A percentile compares a stretch with the other conserved stretches of the same genome.
phyloP scores from a whole-genome alignment of 2,113 vertebrate species.

The Tautogolabrus adspersus region DNA sequence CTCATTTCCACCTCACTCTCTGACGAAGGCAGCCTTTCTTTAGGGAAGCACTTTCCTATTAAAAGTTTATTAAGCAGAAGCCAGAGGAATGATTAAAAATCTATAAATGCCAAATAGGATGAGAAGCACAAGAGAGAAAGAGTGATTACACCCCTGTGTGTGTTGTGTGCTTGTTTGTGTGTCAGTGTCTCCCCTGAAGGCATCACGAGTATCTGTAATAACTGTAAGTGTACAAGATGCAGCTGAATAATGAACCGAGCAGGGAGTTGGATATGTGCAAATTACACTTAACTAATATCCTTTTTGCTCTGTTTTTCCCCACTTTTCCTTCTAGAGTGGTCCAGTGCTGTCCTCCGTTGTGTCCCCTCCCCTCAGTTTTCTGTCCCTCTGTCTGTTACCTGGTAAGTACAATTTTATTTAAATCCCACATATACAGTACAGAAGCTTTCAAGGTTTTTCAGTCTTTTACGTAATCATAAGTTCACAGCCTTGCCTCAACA shows the following conservation, averaged over 20 bases:
- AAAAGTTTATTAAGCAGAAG: constrained; percentile 67
- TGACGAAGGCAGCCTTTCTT: constrained; percentile 42
- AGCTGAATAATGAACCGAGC: constrained; percentile 36
- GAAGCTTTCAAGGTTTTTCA: constrained; percentile 32
- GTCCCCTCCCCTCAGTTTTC: constrained; percentile 59
- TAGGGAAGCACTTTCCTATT: constrained; percentile 51
- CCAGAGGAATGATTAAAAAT: constrained; percentile 66
- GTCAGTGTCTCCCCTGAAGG: constrained; percentile 48
- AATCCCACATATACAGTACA: constrained; percentile 23
- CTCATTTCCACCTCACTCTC: constrained; percentile 46
- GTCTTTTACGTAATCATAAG: constrained; percentile 34
- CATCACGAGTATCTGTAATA: constrained; percentile 39
- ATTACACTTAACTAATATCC: constrained; percentile 30
- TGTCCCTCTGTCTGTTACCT: constrained; percentile 57
- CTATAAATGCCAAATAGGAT: constrained; percentile 44
- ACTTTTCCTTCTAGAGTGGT: constrained; percentile 50
- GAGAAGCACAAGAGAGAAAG: background rate
- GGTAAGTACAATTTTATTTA: constrained; percentile 66
- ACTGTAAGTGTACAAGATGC: constrained; percentile 45
- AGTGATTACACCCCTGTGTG: constrained; percentile 40
- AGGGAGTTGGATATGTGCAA: constrained; percentile 16
- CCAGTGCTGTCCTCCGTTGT: constrained; percentile 66
- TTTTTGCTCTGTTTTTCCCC: background rate
- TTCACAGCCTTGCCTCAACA: constrained; percentile 3
- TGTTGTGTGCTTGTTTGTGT: constrained; percentile 28